Conservation (phyloP, 2,888 invertebrate species). For the Lasioglossum lativentre region DNA sequence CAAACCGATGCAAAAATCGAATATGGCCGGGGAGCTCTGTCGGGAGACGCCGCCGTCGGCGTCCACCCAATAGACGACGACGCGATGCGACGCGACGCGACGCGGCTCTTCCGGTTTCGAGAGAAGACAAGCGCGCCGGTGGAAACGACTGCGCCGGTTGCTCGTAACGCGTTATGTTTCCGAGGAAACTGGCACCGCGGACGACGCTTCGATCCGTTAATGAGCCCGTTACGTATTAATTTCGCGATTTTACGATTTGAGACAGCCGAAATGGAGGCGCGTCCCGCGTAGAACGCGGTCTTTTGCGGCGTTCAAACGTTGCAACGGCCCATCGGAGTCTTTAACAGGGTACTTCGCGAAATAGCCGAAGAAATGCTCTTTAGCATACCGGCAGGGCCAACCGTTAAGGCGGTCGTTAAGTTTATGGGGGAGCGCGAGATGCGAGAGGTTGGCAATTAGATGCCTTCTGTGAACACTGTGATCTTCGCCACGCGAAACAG, state of each 20-base stretch:
- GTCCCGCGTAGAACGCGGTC: slow-evolving; percentile 46
- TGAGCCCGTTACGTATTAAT: slow-evolving; percentile 35
- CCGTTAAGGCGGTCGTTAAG: slow-evolving; percentile 82
- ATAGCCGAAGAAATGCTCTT: slow-evolving; percentile 75
- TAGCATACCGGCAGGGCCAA: slow-evolving; percentile 79
- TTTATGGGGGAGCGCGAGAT: slow-evolving; percentile 81
- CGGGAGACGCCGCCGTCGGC: slow-evolving; percentile 37
- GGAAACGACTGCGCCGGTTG: neutral
- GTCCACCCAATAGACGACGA: neutral
- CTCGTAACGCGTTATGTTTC: neutral
- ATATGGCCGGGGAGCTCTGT: slow-evolving; percentile 15
- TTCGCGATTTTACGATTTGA: slow-evolving; percentile 37
- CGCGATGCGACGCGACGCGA: too few relatives aligned
- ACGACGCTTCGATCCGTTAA: slow-evolving; percentile 21
- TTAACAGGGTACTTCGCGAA: slow-evolving; percentile 78
- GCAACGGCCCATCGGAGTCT: slow-evolving; percentile 73
- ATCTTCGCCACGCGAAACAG: slow-evolving; percentile 80
- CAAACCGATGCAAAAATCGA: slow-evolving; percentile 73
- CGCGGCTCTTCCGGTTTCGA: neutral
- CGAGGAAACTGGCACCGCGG: neutral
- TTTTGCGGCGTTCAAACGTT: slow-evolving; percentile 60
- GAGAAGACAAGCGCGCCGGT: neutral
- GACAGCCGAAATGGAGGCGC: slow-evolving; percentile 36
- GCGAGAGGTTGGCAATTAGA: slow-evolving; percentile 80
- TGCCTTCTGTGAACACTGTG: slow-evolving; percentile 80